phyloP scores from a whole-genome alignment of 1,140 invertebrate genomes.

The Lepidurus packardi region DNA sequence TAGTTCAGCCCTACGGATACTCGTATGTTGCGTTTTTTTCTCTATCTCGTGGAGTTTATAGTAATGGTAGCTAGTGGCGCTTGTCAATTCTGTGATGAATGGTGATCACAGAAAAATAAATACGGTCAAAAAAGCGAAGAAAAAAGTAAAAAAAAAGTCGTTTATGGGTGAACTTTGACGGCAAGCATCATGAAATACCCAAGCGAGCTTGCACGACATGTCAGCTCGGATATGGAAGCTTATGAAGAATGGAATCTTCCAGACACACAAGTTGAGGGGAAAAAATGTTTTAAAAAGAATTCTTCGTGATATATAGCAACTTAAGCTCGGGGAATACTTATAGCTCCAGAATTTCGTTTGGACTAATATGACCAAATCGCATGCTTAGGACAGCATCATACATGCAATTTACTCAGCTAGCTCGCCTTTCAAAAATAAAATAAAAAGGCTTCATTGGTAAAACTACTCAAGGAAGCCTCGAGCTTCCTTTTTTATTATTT shows the following conservation, averaged over 20 bases:
- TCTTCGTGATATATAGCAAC: background rate
- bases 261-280: background rate
- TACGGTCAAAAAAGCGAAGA: too few relatives aligned
- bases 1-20: too few relatives aligned
- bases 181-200: background rate
- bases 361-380: background rate
- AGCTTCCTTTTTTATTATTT: background rate
- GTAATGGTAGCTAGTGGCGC: background rate
- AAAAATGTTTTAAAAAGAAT: background rate
- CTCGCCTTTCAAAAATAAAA: background rate
- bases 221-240: slow-evolving; percentile 6
- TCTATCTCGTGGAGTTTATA: background rate
- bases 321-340: background rate
- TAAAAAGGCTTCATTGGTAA: background rate
- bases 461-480: background rate
- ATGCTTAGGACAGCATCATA: background rate
- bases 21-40: background rate
- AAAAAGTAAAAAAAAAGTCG: background rate
- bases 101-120: background rate
- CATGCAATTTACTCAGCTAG: background rate
- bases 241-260: slow-evolving; percentile 6
- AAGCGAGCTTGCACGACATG: slow-evolving; percentile 6
- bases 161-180: background rate
- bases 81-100: slow-evolving; percentile 15
- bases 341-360: background rate